These are phyloP conservation scores for Donacobius atricapilla DNA, from an alignment of 2,113 vertebrate species.

Conservation along the genomic window DNA sequence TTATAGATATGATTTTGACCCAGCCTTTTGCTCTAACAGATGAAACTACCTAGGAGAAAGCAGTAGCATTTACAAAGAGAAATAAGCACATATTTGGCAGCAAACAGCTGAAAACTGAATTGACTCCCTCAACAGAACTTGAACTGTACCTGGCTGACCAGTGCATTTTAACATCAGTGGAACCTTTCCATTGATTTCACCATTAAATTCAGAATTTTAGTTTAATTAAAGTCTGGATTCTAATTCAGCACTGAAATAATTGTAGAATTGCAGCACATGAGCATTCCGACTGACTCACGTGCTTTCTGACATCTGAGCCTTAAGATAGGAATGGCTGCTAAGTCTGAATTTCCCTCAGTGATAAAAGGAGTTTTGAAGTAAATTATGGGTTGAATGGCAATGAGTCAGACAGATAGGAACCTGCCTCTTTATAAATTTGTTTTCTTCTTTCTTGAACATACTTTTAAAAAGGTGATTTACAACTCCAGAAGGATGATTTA, in stretches of 20 bases:
- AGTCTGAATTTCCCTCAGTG: background rate
- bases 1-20: background rate
- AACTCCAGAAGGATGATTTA: background rate
- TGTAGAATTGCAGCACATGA: background rate
- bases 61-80: background rate
- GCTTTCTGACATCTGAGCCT: background rate
- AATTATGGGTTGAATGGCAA: background rate
- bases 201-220: background rate
- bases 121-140: background rate
- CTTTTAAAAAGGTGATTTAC: background rate
- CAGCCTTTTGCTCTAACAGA: background rate
- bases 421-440: background rate
- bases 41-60: background rate
- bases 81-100: background rate
- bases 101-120: background rate
- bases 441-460: background rate
- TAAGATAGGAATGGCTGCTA: background rate
- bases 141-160: background rate
- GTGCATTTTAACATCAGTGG: background rate
- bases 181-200: background rate
- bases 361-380: background rate
- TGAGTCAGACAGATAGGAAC: background rate
- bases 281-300: background rate
- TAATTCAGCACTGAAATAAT: background rate
- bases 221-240: background rate